Evolutionary conservation across 1,140 invertebrate genomes (phyloP), one percentile per base, ranked within the genome.

Genomic region (Belonocnema kinseyi): DNA sequence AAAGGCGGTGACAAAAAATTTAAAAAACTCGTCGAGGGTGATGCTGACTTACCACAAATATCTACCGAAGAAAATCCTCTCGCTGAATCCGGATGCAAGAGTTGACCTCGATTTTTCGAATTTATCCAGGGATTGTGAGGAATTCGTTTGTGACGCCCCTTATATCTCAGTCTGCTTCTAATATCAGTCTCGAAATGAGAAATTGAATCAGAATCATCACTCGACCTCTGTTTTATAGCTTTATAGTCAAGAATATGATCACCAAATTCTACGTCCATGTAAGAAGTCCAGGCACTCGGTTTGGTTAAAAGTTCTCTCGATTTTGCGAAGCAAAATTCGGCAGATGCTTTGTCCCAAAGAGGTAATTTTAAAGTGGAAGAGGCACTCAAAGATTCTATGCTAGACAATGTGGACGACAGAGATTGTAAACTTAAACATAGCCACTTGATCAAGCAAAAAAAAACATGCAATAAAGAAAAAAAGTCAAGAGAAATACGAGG

Each of bases 251-350:
- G 58, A 1, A 90, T 85, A 14, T 84, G 85, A 0, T 85, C 76
- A 17, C 91, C 89, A 13, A 91, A 85, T 13, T 91, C 91, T 0
- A 90, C 84, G 40, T 91, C 88, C 74, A 90, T 87, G 61, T 92
- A 92, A 0, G 86, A 89, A 0, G 89, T 85, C 91, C 90, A 91
- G 0, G 88, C 87, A 19, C 83, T 92, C 0, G 94, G 94, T 61
- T 94, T 93, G 0, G 93, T 93, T 0, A 95, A 87, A 2, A 95
- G 87, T 88, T 95, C 94, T 2, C 94, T 92, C 0, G 94, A 95
- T 80, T 95, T 94, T 6, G 95, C 94, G 78, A 95, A 95, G 84
- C 94, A 95, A 82, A 95, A 95, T 86, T 95, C 95, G 0, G 94
- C 94, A 7, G 94, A 94, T 8, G 94, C 94, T 87, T 94, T 94